Evolutionary conservation across 1,140 invertebrate species (phyloP).

Genomic region (Calliopsis andreniformis): DNA sequence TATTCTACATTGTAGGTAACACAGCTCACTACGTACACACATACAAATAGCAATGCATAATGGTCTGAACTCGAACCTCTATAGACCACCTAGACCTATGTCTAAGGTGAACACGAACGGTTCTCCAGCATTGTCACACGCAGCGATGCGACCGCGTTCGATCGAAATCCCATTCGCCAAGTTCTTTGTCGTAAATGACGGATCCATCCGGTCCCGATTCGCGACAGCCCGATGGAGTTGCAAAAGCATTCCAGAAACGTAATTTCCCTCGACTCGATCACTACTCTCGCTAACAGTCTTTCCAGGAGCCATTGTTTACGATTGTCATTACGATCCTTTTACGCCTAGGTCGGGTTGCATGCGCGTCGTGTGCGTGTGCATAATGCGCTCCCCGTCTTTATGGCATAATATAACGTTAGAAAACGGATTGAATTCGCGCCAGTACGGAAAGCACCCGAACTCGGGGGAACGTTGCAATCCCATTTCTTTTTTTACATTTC

Average conservation of each 20-base stretch:
- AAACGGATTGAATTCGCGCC: slow-evolving; percentile 47
- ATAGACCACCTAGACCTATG: too few relatives aligned
- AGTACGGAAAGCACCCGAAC: slow-evolving; percentile 57
- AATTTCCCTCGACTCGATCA: slow-evolving; percentile 26
- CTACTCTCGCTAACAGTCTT: neutral
- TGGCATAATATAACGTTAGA: slow-evolving; percentile 60
- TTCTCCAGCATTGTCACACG: too few relatives aligned
- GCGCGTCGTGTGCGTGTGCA: slow-evolving; percentile 40
- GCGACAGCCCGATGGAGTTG: neutral
- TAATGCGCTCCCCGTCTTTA: slow-evolving; percentile 47
- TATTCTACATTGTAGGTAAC: too few relatives aligned
- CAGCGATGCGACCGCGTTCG: too few relatives aligned
- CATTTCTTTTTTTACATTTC: slow-evolving; percentile 39
- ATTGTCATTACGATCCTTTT: slow-evolving; percentile 33
- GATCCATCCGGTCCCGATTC: neutral
- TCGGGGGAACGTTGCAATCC: slow-evolving; percentile 4
- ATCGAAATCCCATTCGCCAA: neutral
- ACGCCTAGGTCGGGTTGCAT: slow-evolving; percentile 24
- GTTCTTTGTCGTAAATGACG: neutral
- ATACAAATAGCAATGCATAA: too few relatives aligned
- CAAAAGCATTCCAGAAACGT: slow-evolving; percentile 5
- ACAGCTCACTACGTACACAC: too few relatives aligned
- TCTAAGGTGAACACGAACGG: too few relatives aligned
- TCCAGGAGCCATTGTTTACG: slow-evolving; percentile 49
- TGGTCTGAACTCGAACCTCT: too few relatives aligned